Evolutionary conservation across 2,888 invertebrate species (phyloP).

Genomic region (Synanthedon andrenaeformis): DNA sequence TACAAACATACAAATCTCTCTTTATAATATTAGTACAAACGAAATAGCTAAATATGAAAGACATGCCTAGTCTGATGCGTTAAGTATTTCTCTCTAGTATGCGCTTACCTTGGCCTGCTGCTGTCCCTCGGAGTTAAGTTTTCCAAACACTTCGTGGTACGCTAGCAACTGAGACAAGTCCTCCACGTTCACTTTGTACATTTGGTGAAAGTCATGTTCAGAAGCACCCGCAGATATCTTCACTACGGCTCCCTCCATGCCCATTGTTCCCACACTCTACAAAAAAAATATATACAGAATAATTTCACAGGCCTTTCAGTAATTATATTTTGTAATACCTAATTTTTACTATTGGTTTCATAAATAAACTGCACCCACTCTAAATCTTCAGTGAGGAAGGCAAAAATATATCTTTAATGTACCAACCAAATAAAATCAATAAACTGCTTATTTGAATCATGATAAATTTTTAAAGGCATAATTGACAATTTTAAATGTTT

Average conservation of each 20-base stretch:
- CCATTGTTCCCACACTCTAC: conserved; percentile 54
- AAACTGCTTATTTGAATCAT: too few species aligned
- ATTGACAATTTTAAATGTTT: too few species aligned
- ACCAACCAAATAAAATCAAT: too few species aligned
- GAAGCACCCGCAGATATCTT: conserved; percentile 77
- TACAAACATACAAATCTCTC: too few species aligned
- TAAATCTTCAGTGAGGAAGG: too few species aligned
- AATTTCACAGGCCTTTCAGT: not conserved
- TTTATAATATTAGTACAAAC: too few species aligned
- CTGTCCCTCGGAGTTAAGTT: conserved; percentile 54
- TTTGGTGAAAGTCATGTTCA: conserved; percentile 82
- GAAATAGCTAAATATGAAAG: too few species aligned
- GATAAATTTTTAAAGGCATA: too few species aligned
- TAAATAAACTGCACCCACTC: not conserved
- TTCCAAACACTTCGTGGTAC: conserved; percentile 83
- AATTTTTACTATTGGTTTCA: not conserved
- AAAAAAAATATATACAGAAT: not conserved
- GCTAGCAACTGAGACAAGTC: conserved; percentile 86
- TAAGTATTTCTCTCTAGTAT: too few species aligned
- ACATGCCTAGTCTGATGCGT: too few species aligned
- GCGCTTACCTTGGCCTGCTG: conserved; percentile 38
- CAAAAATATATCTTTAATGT: too few species aligned
- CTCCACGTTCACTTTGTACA: conserved; percentile 86
- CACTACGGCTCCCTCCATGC: conserved; percentile 79
- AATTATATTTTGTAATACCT: not conserved